These are phyloP conservation scores for Benthosema pterotum DNA, from an alignment of 2,797 vertebrate genomes.

Conservation along the genomic window DNA sequence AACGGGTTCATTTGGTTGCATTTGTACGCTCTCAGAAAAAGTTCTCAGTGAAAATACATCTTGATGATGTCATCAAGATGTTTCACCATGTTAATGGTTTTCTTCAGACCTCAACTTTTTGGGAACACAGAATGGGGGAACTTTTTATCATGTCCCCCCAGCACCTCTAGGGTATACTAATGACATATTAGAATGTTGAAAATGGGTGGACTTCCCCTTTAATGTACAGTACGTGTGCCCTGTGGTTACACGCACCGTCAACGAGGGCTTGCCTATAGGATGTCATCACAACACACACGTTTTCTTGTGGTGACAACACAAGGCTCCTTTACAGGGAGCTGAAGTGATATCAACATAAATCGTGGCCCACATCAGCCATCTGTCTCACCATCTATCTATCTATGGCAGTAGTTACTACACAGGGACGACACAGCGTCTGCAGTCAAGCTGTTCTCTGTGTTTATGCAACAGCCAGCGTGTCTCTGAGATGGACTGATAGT, in stretches of 20 bases:
- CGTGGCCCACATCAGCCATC: constrained; percentile 34
- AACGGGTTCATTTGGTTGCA: too few relatives aligned
- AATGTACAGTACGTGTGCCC: background rate
- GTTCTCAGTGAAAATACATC: too few relatives aligned
- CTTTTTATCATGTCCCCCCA: too few relatives aligned
- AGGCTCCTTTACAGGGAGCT: background rate
- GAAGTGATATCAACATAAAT: constrained; percentile 33
- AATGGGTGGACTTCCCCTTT: too few relatives aligned
- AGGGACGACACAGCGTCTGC: constrained; percentile 31
- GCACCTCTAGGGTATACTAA: too few relatives aligned
- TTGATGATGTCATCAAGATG: too few relatives aligned
- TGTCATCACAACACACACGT: constrained; percentile 41
- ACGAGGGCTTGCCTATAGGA: constrained; percentile 24
- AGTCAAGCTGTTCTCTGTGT: constrained; percentile 50
- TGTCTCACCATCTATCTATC: constrained; percentile 1
- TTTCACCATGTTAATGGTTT: too few relatives aligned
- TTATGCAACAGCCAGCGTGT: constrained; percentile 55
- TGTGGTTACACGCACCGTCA: background rate
- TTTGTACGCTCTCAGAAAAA: too few relatives aligned
- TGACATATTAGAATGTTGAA: too few relatives aligned
- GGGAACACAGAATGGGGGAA: too few relatives aligned
- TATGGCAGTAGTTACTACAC: background rate
- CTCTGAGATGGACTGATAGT: constrained; percentile 50
- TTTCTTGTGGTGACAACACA: constrained; percentile 7
- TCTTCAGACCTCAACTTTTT: too few relatives aligned